Conservation (phyloP, 2,797 vertebrate species). For the Sebastiscus tertius region DNA sequence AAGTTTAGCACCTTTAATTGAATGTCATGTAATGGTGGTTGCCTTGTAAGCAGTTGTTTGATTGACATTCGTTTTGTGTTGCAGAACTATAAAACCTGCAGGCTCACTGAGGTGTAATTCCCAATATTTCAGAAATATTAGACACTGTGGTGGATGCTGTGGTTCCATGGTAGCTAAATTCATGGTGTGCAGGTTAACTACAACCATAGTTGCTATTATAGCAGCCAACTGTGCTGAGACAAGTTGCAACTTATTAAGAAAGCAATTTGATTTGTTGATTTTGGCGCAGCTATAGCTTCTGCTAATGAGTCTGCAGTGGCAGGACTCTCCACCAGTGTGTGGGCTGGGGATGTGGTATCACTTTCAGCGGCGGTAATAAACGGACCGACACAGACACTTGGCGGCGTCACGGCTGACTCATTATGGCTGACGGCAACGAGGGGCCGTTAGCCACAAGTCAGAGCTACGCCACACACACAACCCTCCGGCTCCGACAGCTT, state of each 20-base stretch:
- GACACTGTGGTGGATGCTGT: not conserved
- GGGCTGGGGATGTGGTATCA: conserved; percentile 36
- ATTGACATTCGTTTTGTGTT: not conserved
- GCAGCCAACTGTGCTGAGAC: conserved; percentile 1
- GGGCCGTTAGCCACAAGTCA: conserved; percentile 51
- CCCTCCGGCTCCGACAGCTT: conserved; percentile 31
- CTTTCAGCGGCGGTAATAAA: conserved; percentile 51
- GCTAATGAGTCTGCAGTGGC: conserved; percentile 67
- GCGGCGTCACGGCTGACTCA: conserved; percentile 56
- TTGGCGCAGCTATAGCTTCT: conserved; percentile 20
- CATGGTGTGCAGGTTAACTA: conserved; percentile 5
- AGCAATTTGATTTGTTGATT: conserved; percentile 45
- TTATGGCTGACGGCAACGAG: conserved; percentile 55
- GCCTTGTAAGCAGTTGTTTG: not conserved
- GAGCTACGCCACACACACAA: conserved; percentile 22
- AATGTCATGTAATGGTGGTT: not conserved
- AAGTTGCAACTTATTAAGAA: conserved; percentile 32
- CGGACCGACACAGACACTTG: conserved; percentile 25
- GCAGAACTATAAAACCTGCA: not conserved
- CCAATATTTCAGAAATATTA: not conserved
- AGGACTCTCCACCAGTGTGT: conserved; percentile 43
- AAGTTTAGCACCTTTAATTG: not conserved
- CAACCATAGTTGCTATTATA: not conserved
- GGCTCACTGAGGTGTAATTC: not conserved
- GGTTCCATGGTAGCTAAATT: not conserved